Base-by-base conservation (phyloP, 2,113 vertebrate genomes). In the Prinia subflava region DNA sequence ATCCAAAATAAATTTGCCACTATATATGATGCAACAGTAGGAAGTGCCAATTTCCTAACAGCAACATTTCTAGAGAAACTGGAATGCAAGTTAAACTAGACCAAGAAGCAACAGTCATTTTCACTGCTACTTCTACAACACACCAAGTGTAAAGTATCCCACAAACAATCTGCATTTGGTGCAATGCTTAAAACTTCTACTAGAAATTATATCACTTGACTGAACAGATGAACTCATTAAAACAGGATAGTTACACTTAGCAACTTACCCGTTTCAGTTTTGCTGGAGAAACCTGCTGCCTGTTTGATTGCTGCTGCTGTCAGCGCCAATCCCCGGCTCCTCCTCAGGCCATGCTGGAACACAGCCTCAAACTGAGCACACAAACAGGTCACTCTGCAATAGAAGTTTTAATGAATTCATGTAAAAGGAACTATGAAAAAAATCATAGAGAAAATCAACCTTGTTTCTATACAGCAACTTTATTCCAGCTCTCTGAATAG, bases 341-440 rank as follows among this genome's bases (percentile, higher is more conserved):
- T 99, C 98, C 97, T 98, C 98, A 99, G 97, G 57, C 99, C 99
- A 19, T 99, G 99, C 97, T 99, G 99, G 80, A 99, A 97, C 87
- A 99, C 99, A 0, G 98, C 98, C 95, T 99, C 99, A 89, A 99
- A 99, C 98, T 99, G 99, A 89, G 99, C 99, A 37, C 99, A 99
- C 79, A 99, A 97, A 92, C 99, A 99, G 83, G 99, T 99, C 55
- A 99, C 99, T 96, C 99, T 99, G 98, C 82, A 91, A 96, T 13
- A 92, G 73, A 96, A 96, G 24, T 91, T 78, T 90, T 80, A 84
- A 52, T 30, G 21, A 77, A 88, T 46, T 18, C n/a, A 19, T 0
- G 17, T 6, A 35, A 77, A 74, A 74, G 64, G 15, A 84, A 49
- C 42, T 64, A 17, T 14, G 19, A 64, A 79, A 64, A 63, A 64